A percentile compares a stretch with the other conserved stretches of the same genome.
These are phyloP conservation scores for Melipona beecheii DNA, from an alignment of 2,888 invertebrate genomes.

Conservation along the genomic window DNA sequence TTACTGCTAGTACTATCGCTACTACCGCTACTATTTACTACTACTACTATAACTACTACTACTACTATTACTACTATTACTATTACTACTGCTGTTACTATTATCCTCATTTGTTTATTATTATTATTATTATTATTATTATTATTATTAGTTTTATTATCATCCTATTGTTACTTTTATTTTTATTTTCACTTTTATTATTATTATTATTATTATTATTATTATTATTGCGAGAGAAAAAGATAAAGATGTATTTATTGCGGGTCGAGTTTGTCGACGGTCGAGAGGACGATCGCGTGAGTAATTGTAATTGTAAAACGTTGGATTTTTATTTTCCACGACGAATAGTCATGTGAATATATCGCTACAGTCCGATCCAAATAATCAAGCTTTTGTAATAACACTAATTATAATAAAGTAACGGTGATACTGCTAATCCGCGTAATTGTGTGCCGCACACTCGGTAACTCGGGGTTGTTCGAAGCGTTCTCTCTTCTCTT, in stretches of 20 bases:
- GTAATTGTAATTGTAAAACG: slow-evolving; percentile 78
- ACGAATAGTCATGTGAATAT: slow-evolving; percentile 81
- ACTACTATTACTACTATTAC: slow-evolving; percentile 13
- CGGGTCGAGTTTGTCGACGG: slow-evolving; percentile 47
- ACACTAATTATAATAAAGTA: slow-evolving; percentile 81
- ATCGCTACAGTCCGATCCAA: slow-evolving; percentile 84
- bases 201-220: slow-evolving; percentile 32
- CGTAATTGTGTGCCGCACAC: slow-evolving; percentile 74
- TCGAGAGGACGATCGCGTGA: slow-evolving; percentile 52
- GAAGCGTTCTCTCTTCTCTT: slow-evolving; percentile 2
- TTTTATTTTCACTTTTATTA: slow-evolving; percentile 37
- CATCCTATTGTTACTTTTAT: slow-evolving; percentile 38
- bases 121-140: slow-evolving; percentile 44
- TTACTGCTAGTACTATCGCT: slow-evolving; percentile 25
- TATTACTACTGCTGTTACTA: slow-evolving; percentile 14
- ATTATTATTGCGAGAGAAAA: slow-evolving; percentile 20
- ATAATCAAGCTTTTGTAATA: slow-evolving; percentile 84
- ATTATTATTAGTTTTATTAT: slow-evolving; percentile 38
- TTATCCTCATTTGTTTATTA: slow-evolving; percentile 31
- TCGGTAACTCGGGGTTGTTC: slow-evolving; percentile 40
- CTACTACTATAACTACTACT: slow-evolving; percentile 7
- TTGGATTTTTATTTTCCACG: slow-evolving; percentile 83
- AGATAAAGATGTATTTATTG: slow-evolving; percentile 66
- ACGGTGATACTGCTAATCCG: slow-evolving; percentile 79
- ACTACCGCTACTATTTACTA: slow-evolving; percentile 25